Evolutionary conservation across 2,888 invertebrate species (phyloP), one percentile per base, ranked within the genome.

Genomic region (Rosalia funebris): DNA sequence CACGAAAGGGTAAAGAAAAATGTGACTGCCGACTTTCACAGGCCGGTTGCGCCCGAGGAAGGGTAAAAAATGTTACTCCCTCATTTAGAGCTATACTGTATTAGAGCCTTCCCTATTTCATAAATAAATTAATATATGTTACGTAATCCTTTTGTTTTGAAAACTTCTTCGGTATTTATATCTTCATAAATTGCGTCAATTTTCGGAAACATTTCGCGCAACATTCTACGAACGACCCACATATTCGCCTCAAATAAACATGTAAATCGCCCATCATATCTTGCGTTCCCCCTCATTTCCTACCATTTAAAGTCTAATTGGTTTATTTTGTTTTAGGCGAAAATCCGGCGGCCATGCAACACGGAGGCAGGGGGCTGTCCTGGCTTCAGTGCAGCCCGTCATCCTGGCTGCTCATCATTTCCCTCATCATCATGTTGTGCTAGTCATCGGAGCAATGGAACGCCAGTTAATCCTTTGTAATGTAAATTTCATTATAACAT

Each of bases 261-360:
- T 50, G 50, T 39, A 50, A 50, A 50, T 37, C 37, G 39, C 25
- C 42, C 17, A 32, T 42, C n/a, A 44, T 53, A 31, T 44, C 44
- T 12, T 39, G 39, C 14, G 20, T n/a, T 19, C 25, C 25, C 19
- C 32, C 50, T 50, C 41, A 42, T 50, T 48, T 50, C 9, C n/a
- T 34, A 36, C 20, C 41, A 25, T 41, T 46, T 45, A 46, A 36
- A 50, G 37, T 16, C 44, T 47, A 50, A 50, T 50, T 50, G 37
- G 44, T 48, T 53, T 58, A 50, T 48, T 63, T 63, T 65, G 56
- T 77, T 78, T 34, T 77, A 84, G 84, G 84, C 68, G 84, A 84
- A 72, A 84, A 84, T 75, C 84, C 83, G 32, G 84, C 84, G 20
- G 84, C 84, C 10, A 84, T 84, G 84, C 84, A 84, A 69, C 83